Base-by-base conservation (phyloP, 2,888 invertebrate genomes). In the Polyommatus icarus region DNA sequence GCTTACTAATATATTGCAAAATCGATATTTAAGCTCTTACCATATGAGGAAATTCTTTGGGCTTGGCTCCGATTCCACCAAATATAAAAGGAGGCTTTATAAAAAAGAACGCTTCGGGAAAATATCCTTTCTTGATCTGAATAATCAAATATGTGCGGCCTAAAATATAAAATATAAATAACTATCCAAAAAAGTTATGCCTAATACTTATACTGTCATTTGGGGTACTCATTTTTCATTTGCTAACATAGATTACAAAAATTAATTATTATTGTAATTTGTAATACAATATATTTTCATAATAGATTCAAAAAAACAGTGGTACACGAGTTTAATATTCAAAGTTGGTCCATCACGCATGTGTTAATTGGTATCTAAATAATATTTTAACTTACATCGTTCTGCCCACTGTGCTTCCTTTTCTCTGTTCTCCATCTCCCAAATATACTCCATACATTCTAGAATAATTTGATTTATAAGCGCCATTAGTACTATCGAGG, bases 31-130 rank as follows among this genome's bases (percentile, higher is more conserved):
- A 61, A 72, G 59, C 18, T 8, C 78, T 77, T 79, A 85, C 85
- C 85, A 85, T 85, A 75, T 85, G 85, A 0, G 84, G 84, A 77
- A 83, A 85, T 78, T 85, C 84, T 0, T 82, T 83, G 0, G 78
- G 67, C 6, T 78, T 57, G 7, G 84, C 82, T 4, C 79, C 71
- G 24, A 80, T 78, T 4, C 84, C 85, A 1, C 83, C 83, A 46
- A 83, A 81, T 77, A 81, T 79, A 67, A 79, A 83, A 46, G 76
- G 82, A 75, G 79, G 80, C 77, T 82, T 81, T 72, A 81, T 78
- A 78, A 80, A 36, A 18, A 79, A 78, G 18, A 79, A 77, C 40
- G 78, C 40, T 76, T 81, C 80, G 24, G 80, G 80, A 50, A 80
- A 12, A 15, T 76, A 54, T 18, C 81, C 79, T 20, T 79, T 79